phyloP scores from a whole-genome alignment of 1,140 invertebrate genomes.

The Olivierus martensii region DNA sequence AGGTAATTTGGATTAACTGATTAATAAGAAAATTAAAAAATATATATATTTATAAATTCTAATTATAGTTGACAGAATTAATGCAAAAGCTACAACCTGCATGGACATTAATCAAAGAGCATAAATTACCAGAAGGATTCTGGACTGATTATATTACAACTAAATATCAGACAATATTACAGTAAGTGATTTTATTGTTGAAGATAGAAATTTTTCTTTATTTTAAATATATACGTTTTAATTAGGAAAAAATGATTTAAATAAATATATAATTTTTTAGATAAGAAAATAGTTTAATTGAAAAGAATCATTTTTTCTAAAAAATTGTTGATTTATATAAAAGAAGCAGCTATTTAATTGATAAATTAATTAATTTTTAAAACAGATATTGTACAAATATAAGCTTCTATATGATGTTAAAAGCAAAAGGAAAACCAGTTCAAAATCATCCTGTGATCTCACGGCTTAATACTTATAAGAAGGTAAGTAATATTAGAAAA shows the following conservation, averaged over 20 bases:
- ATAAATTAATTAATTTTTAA: slow-evolving; percentile 15
- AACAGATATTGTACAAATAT: slow-evolving; percentile 69
- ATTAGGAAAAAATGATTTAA: too few species aligned
- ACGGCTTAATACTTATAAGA: slow-evolving; percentile 58
- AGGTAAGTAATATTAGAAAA: slow-evolving; percentile 29
- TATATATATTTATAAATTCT: slow-evolving; percentile 28
- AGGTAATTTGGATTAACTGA: slow-evolving; percentile 26
- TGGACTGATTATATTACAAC: slow-evolving; percentile 4
- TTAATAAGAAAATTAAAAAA: too few species aligned
- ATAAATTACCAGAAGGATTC: not conserved
- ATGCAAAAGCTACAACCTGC: slow-evolving; percentile 33
- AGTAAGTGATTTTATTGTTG: slow-evolving; percentile 1
- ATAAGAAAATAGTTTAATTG: slow-evolving; percentile 2
- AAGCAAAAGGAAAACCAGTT: slow-evolving; percentile 47
- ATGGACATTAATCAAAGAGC: slow-evolving; percentile 33
- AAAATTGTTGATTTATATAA: too few species aligned
- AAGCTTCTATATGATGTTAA: slow-evolving; percentile 68
- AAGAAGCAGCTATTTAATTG: too few species aligned
- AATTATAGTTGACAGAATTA: slow-evolving; percentile 37
- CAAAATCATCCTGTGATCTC: slow-evolving; percentile 74
- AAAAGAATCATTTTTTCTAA: slow-evolving; percentile 6
- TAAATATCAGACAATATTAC: slow-evolving; percentile 9
- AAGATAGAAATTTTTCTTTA: not conserved
- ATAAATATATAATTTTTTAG: too few species aligned
- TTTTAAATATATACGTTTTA: too few species aligned